Conservation (phyloP, 2,113 vertebrate species). For the Mus spicilegus region DNA sequence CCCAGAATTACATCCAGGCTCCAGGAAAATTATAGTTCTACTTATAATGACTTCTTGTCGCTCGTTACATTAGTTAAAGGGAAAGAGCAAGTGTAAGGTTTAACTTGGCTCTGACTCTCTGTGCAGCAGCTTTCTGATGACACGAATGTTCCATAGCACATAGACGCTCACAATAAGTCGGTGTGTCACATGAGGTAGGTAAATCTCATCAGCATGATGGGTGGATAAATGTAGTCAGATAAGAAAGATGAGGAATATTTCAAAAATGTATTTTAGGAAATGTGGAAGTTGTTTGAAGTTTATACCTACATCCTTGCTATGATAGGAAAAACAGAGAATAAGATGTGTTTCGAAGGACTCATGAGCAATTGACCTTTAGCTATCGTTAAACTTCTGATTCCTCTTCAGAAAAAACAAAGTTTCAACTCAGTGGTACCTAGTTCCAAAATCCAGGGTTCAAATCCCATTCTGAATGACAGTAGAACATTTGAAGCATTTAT, state of each 20-base stretch:
- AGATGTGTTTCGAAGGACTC: not conserved
- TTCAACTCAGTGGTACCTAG: not conserved
- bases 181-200: not conserved
- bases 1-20: slow-evolving; percentile 74
- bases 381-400: not conserved
- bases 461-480: not conserved
- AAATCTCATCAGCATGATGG: not conserved
- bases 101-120: not conserved
- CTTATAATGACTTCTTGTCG: slow-evolving; percentile 70
- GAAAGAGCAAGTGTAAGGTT: slow-evolving; percentile 51
- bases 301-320: not conserved
- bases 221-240: not conserved
- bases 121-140: not conserved
- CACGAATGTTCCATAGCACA: not conserved
- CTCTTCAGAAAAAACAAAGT: slow-evolving; percentile 1
- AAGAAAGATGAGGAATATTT: not conserved
- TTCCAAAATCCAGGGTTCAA: not conserved
- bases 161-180: not conserved
- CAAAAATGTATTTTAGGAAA: not conserved
- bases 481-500: not conserved
- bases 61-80: slow-evolving; percentile 27
- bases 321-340: not conserved
- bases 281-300: not conserved
- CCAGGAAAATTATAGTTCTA: slow-evolving; percentile 77
- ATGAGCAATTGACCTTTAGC: not conserved